These are phyloP conservation scores for Dicyrtoma fusca DNA, from an alignment of 2,888 invertebrate species.

Conservation along the genomic window DNA sequence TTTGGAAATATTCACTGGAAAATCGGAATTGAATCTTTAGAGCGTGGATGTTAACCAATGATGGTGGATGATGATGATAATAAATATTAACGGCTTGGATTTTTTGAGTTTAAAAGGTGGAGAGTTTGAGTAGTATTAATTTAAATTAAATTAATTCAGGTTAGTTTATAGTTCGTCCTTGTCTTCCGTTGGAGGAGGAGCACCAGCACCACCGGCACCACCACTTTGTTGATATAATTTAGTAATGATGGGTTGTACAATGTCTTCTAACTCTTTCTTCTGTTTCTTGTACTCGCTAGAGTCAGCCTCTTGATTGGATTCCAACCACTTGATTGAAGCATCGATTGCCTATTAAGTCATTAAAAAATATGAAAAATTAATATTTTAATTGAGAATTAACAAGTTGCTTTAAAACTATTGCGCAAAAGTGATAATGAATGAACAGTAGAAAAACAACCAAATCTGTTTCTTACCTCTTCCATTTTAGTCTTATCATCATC, in stretches of 20 bases:
- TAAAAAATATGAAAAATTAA: not conserved
- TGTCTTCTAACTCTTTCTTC: slow-evolving; percentile 90
- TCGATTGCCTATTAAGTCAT: slow-evolving; percentile 73
- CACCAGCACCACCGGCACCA: slow-evolving; percentile 68
- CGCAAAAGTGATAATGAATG: not conserved
- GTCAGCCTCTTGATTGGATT: slow-evolving; percentile 91
- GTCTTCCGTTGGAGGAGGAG: slow-evolving; percentile 73
- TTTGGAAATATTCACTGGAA: too few species aligned
- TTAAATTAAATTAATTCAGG: too few species aligned
- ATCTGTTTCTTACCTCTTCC: slow-evolving; percentile 37
- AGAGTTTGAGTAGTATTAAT: too few species aligned
- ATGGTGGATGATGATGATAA: too few species aligned
- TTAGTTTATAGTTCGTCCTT: slow-evolving; percentile 79
- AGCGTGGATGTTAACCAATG: too few species aligned
- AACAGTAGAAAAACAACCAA: not conserved
- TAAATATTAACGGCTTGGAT: too few species aligned
- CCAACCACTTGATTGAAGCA: slow-evolving; percentile 96
- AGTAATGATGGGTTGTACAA: slow-evolving; percentile 95
- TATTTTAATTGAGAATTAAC: not conserved
- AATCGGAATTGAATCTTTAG: too few species aligned
- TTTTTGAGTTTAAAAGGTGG: too few species aligned
- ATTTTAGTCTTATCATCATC: slow-evolving; percentile 53
- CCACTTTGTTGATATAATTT: slow-evolving; percentile 88
- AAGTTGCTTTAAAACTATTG: not conserved
- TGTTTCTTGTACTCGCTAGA: slow-evolving; percentile 90